These are phyloP conservation scores for Lasioglossum malachurum DNA, from an alignment of 2,888 invertebrate genomes.

Conservation along the genomic window DNA sequence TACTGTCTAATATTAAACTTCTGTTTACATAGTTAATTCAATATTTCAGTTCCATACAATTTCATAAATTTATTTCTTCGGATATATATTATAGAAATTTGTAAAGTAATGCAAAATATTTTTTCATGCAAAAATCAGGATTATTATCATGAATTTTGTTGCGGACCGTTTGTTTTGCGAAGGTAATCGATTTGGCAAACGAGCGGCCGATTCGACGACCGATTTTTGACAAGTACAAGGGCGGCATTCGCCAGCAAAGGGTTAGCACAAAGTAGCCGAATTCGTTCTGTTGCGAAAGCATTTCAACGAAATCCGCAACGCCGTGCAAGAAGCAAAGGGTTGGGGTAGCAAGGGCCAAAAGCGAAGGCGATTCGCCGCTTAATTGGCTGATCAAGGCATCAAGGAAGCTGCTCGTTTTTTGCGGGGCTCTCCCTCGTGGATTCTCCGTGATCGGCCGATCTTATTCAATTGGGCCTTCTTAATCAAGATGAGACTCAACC, in stretches of 20 bases:
- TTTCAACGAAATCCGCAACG: not conserved
- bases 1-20: too few species aligned
- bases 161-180: not conserved
- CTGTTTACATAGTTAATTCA: too few species aligned
- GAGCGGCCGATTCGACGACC: not conserved
- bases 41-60: too few species aligned
- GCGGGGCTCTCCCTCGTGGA: slow-evolving; percentile 54
- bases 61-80: too few species aligned
- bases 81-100: too few species aligned
- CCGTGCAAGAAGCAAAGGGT: slow-evolving; percentile 23
- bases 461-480: slow-evolving; percentile 67
- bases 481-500: slow-evolving; percentile 61
- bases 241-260: not conserved
- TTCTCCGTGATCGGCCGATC: slow-evolving; percentile 67
- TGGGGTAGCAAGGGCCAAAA: slow-evolving; percentile 1
- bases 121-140: too few species aligned
- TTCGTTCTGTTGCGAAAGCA: not conserved
- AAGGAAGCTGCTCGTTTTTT: slow-evolving; percentile 65
- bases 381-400: slow-evolving; percentile 69
- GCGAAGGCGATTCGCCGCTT: slow-evolving; percentile 54
- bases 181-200: not conserved
- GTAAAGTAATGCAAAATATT: too few species aligned
- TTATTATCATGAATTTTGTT: not conserved
- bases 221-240: not conserved
- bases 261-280: not conserved